Percentiles rank a stretch among this genome's conserved stretches.
phyloP scores from a whole-genome alignment of 1,140 invertebrate species.

The Ridgeia piscesae region DNA sequence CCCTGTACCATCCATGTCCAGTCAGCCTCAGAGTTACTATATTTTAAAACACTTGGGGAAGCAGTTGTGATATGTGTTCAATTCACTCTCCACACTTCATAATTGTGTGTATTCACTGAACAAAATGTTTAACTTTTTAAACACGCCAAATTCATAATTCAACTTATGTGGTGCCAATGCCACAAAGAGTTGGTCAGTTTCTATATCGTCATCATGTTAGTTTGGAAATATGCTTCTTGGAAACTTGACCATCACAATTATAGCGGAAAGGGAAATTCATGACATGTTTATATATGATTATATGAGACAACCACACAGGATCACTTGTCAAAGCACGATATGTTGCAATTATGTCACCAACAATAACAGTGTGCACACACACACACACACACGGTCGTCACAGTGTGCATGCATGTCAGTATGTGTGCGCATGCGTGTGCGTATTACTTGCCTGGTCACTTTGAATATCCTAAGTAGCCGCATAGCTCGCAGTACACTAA shows the following conservation, averaged over 20 bases:
- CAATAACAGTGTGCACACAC: neutral
- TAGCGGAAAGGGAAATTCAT: neutral
- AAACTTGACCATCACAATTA: neutral
- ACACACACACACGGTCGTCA: neutral
- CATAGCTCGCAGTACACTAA: conserved; percentile 97
- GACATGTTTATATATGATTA: neutral
- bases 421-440: neutral
- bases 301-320: neutral
- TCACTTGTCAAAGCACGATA: neutral
- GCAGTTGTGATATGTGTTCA: neutral
- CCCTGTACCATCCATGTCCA: too few species aligned
- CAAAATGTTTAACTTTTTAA: neutral
- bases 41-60: neutral
- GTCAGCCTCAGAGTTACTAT: neutral
- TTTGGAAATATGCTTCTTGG: neutral
- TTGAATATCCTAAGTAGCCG: conserved; percentile 99
- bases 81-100: neutral
- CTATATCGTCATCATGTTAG: neutral
- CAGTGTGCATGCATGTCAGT: conserved; percentile 3
- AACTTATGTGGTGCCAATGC: neutral
- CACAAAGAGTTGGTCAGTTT: neutral
- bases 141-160: neutral
- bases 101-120: neutral
- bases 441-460: conserved; percentile 69
- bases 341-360: neutral